Conservation (phyloP, 2,113 vertebrate species). For the Bucco capensis region DNA sequence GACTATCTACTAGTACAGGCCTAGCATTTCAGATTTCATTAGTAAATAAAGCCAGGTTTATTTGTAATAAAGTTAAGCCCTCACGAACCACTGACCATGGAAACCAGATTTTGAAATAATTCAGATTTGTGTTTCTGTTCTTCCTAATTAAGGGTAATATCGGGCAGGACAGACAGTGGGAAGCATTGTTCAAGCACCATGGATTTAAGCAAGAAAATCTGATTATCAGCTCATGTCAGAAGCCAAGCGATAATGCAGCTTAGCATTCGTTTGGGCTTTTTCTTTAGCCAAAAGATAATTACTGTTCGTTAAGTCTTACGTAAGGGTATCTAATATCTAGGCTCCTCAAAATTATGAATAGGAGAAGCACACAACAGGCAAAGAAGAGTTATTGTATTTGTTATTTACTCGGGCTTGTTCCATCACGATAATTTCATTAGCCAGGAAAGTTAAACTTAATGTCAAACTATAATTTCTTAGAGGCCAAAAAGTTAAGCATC, state of each 20-base stretch:
- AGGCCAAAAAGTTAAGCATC: slow-evolving; percentile 75
- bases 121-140: slow-evolving; percentile 99
- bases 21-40: slow-evolving; percentile 80
- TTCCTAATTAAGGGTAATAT: slow-evolving; percentile 98
- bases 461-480: slow-evolving; percentile 76
- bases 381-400: slow-evolving; percentile 81
- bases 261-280: slow-evolving; percentile 93
- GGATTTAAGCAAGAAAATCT: slow-evolving; percentile 98
- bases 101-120: slow-evolving; percentile 99
- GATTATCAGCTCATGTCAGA: slow-evolving; percentile 99
- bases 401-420: slow-evolving; percentile 74
- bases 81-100: slow-evolving; percentile 82
- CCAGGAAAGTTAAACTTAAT: slow-evolving; percentile 71
- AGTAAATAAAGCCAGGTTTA: slow-evolving; percentile 93
- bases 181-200: slow-evolving; percentile 89
- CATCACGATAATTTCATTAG: slow-evolving; percentile 79
- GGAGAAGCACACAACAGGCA: slow-evolving; percentile 76
- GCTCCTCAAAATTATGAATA: slow-evolving; percentile 81
- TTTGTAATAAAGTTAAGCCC: slow-evolving; percentile 99
- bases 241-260: slow-evolving; percentile 96
- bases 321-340: slow-evolving; percentile 83
- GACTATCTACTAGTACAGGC: slow-evolving; percentile 60
- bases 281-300: slow-evolving; percentile 93
- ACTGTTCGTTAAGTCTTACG: slow-evolving; percentile 83
- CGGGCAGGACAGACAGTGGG: slow-evolving; percentile 90